Base-by-base conservation (phyloP, 1,140 invertebrate species). In the Macrostomum lignano region DNA sequence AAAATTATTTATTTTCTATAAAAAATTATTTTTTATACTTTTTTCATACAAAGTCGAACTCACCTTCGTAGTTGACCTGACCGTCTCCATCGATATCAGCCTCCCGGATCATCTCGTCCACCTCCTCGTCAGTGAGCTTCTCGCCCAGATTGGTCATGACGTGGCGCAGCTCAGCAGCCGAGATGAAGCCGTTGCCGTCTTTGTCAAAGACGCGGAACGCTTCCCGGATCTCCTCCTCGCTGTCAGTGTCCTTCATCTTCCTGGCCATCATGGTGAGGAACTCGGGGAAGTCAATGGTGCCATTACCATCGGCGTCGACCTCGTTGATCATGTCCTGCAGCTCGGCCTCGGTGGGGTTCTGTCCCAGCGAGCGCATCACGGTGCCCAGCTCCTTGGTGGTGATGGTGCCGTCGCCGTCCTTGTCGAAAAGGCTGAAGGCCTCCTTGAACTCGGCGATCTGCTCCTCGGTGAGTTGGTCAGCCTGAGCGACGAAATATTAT, bases 271-370 rank as follows among this genome's bases (percentile, higher is more conserved):
- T 79, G 53, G 75, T 72, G 21, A 74, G 54, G 48, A 72, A 84
- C 55, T 86, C 79, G 49, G 82, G 81, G 61, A 88, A 94, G 63
- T 94, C 84, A 63, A 94, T 93, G 49, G 84, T 91, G 44, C 84
- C 84, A 60, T 62, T 63, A 86, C 82, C 82, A 61, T 93, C 84
- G 48, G 82, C 81, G 63, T 93, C 84, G 42, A 93, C 84, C 67
- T 93, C 84, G 60, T 93, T 93, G 63, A 93, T 93, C 84, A 93
- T 93, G 59, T 91, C 82, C 60, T 93, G 82, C 31, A 93, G 67
- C 61, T 93, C 84, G 29, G 82, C 82, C 63, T 93, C 84, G 54
- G 84, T 93, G 50, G 84, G 84, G 63, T 93, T 93, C 65, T 93
- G 84, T 46, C 84, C 84, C 52, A 93, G 66, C 35, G 81, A 88